Evolutionary conservation across 2,888 invertebrate species (phyloP).

Genomic region (Caenorhabditis macrosperma): DNA sequence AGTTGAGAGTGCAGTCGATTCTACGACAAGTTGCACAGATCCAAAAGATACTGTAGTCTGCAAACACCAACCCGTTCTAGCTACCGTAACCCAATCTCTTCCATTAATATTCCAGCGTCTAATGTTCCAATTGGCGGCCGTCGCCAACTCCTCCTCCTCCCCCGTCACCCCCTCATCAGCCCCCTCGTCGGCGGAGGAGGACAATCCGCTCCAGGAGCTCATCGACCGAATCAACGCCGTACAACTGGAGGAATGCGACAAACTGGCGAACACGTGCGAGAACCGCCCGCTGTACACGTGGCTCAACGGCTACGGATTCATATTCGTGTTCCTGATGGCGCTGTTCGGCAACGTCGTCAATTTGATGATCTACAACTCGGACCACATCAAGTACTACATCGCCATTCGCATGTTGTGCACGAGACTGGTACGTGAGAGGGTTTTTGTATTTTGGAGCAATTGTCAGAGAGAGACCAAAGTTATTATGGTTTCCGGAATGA

Average conservation of each 20-base stretch:
- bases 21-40: no score
- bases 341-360: constrained; percentile 77
- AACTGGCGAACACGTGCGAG: constrained; percentile 65
- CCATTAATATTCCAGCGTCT: constrained; percentile 11
- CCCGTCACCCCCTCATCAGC: not conserved
- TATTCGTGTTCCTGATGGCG: constrained; percentile 74
- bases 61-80: no score
- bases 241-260: constrained; percentile 40
- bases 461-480: no score
- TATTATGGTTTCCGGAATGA: no score
- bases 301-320: constrained; percentile 75
- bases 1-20: no score
- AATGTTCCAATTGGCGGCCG: constrained; percentile 29
- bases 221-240: constrained; percentile 33
- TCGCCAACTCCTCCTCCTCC: not conserved
- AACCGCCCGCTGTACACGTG: constrained; percentile 67
- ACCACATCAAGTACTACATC: constrained; percentile 77
- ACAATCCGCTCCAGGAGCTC: constrained; percentile 15
- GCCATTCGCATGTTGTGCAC: constrained; percentile 79
- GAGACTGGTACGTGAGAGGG: constrained; percentile 68
- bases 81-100: not conserved
- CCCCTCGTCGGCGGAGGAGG: not conserved
- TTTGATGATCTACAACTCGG: constrained; percentile 76
- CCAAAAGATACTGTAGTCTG: no score
- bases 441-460: no score